Conservation (phyloP, 2,113 vertebrate genomes). For the Cyprinodon brontotheroides region DNA sequence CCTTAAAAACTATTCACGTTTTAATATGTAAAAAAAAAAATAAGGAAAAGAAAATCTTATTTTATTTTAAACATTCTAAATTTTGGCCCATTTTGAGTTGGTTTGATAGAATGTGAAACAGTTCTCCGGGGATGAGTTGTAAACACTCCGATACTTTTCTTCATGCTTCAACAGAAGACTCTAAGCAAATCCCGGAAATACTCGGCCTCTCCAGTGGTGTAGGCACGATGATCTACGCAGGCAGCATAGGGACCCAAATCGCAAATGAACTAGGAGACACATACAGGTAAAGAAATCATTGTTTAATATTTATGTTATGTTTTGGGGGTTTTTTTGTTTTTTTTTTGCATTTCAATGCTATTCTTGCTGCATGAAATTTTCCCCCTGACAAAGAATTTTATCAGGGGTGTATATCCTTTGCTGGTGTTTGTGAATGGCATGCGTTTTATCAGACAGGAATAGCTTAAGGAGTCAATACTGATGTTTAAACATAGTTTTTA, state of each 20-base stretch:
- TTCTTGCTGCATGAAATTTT: too few species aligned
- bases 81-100: background rate
- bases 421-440: too few species aligned
- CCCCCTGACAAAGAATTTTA: too few species aligned
- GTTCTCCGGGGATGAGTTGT: background rate
- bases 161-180: slow-evolving; percentile 67
- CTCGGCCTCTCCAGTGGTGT: slow-evolving; percentile 71
- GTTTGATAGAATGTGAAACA: background rate
- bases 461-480: background rate
- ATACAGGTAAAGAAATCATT: slow-evolving; percentile 75
- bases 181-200: slow-evolving; percentile 75
- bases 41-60: background rate
- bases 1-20: background rate
- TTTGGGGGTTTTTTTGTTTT: too few species aligned
- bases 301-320: background rate
- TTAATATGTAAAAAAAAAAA: background rate
- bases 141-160: background rate
- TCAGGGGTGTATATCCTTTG: too few species aligned
- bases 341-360: too few species aligned
- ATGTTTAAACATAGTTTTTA: too few species aligned
- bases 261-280: slow-evolving; percentile 83
- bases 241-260: slow-evolving; percentile 85
- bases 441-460: background rate
- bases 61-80: background rate
- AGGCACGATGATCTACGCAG: slow-evolving; percentile 84